Evolutionary conservation across 2,797 vertebrate species (phyloP).

Genomic region (Xenopus petersii): DNA sequence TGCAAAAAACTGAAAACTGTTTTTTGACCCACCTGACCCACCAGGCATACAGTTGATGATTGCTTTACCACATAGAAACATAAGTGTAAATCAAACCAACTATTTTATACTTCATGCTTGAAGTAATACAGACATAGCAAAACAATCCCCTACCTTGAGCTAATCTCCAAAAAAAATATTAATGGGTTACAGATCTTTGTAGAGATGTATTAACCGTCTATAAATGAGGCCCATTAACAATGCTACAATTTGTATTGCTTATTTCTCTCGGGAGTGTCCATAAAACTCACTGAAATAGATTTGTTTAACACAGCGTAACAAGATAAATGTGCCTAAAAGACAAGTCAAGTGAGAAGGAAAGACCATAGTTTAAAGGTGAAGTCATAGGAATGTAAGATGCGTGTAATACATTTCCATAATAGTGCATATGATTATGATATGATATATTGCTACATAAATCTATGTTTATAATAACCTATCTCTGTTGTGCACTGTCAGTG

Average conservation of each 20-base stretch:
- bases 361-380: constrained; percentile 11
- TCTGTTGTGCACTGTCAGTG: too few species aligned
- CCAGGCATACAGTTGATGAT: too few species aligned
- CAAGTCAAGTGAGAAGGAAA: not conserved
- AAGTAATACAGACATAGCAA: too few species aligned
- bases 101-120: too few species aligned
- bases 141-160: too few species aligned
- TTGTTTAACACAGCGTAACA: not conserved
- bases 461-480: constrained; percentile 15
- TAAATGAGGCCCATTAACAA: not conserved
- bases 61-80: too few species aligned
- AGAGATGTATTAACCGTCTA: too few species aligned
- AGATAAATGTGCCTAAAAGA: not conserved
- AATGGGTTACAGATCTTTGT: too few species aligned
- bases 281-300: not conserved
- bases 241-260: not conserved
- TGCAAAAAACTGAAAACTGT: too few species aligned
- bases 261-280: not conserved
- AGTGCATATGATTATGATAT: not conserved
- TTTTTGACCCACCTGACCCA: too few species aligned
- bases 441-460: not conserved
- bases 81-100: too few species aligned
- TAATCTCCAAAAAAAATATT: too few species aligned
- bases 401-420: constrained; percentile 4
- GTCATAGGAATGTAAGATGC: constrained; percentile 24